Evolutionary conservation across 2,113 vertebrate species (phyloP).

Genomic region (Paradoxurus hermaphroditus): DNA sequence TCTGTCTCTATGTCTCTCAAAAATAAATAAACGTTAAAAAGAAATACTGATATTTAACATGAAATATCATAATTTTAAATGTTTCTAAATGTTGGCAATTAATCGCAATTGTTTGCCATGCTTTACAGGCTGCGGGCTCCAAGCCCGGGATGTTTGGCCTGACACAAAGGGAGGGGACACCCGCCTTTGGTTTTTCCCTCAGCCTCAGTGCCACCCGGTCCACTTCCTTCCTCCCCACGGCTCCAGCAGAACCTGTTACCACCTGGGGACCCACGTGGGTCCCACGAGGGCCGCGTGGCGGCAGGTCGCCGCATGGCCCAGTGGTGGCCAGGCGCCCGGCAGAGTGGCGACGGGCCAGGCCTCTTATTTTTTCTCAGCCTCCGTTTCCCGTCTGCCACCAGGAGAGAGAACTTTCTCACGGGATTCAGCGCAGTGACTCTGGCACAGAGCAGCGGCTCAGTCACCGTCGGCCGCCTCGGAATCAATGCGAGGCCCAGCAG

Average conservation of each 20-base stretch:
- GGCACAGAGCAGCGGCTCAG: fast-evolving
- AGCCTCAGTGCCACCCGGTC: conserved; percentile 88
- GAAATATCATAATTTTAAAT: neutral
- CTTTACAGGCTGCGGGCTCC: neutral
- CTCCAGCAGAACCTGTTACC: conserved; percentile 80
- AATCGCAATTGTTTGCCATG: neutral
- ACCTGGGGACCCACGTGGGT: neutral
- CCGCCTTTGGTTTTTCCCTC: conserved; percentile 91
- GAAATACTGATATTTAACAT: too few relatives aligned
- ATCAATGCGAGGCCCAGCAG: fast-evolving
- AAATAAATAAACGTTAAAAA: too few relatives aligned
- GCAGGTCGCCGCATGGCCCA: too few relatives aligned
- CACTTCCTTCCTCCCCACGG: conserved; percentile 93
- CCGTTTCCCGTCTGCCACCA: neutral
- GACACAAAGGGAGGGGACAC: neutral
- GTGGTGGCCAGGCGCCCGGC: neutral
- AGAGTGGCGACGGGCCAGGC: fast-evolving
- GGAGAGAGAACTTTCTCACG: neutral
- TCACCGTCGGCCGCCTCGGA: neutral
- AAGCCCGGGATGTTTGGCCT: neutral
- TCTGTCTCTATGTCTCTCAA: too few relatives aligned
- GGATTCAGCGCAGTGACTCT: fast-evolving
- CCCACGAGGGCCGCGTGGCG: too few relatives aligned
- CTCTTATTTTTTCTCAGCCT: neutral
- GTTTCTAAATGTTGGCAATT: neutral